Evolutionary conservation across 2,113 vertebrate genomes (phyloP), one percentile per base, ranked within the genome.

Genomic region (Erpornis zantholeuca): DNA sequence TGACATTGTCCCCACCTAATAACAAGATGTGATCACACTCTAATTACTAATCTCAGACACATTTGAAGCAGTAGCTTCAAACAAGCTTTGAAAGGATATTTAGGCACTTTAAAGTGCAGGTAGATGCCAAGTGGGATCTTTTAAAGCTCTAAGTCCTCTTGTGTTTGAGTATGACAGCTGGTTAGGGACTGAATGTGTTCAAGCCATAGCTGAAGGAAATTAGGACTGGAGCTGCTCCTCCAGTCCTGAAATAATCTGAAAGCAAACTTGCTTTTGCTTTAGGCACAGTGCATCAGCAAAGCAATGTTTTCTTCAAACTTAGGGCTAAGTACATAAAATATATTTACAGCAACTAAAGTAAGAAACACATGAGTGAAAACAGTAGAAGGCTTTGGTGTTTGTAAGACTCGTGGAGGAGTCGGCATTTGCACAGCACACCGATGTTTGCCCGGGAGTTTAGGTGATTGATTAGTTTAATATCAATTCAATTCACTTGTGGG

Each of bases 391-490:
- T 83, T 76, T 78, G 35, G 49, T 81, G 85, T 81, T 92, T 92
- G 38, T 22, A 75, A 31, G 38, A 83, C 22, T 88, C 22, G 1
- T 0, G 2, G n/a, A 88, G 56, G 68, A 96, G 64, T 61, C 69
- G 42, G 91, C 79, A 60, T 70, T 88, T 88, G 64, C 82, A 90
- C 47, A 92, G 76, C 88, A 92, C 36, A 19, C 31, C 72, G 64
- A 54, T 81, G 82, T 75, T 88, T 93, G 81, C 69, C 50, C 69
- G 57, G 54, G 64, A 86, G 72, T 88, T 95, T 33, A 88, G 53
- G 33, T 92, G 92, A 95, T 77, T 95, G 94, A 95, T 93, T 75
- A 96, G 94, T 90, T 96, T 94, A 95, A 86, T 93, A 94, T 78
- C 90, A 94, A 50, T 60, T 79, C 25, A 92, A 93, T 75, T 93